These are phyloP conservation scores for Lasioglossum malachurum DNA, from an alignment of 2,888 invertebrate species.

Conservation along the genomic window DNA sequence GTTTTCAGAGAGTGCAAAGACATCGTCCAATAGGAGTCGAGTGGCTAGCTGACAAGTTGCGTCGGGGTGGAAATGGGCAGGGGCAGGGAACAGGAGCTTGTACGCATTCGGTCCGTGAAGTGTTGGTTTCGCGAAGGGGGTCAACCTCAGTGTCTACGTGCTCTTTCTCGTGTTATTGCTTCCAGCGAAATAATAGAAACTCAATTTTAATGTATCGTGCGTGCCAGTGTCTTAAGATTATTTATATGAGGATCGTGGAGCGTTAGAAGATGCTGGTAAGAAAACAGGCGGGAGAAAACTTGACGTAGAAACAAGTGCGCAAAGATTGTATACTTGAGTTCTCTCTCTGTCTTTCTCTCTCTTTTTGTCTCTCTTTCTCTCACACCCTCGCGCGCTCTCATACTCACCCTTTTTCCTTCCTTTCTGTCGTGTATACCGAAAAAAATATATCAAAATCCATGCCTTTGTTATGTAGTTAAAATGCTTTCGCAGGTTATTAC, in stretches of 20 bases:
- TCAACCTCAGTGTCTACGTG: slow-evolving; percentile 51
- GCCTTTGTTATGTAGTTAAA: slow-evolving; percentile 56
- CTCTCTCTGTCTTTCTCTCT: slow-evolving; percentile 3
- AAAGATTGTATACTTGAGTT: slow-evolving; percentile 61
- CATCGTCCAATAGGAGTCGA: slow-evolving; percentile 66
- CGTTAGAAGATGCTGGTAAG: slow-evolving; percentile 82
- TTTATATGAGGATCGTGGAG: slow-evolving; percentile 76
- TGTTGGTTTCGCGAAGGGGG: slow-evolving; percentile 67
- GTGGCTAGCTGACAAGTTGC: slow-evolving; percentile 69
- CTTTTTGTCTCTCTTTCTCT: neutral
- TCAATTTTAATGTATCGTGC: slow-evolving; percentile 62
- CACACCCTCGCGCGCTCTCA: neutral
- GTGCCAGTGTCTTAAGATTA: slow-evolving; percentile 52
- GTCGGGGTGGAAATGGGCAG: slow-evolving; percentile 71
- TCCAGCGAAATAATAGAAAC: slow-evolving; percentile 46
- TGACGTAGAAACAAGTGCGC: slow-evolving; percentile 66
- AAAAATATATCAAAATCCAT: slow-evolving; percentile 47
- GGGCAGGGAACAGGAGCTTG: slow-evolving; percentile 68
- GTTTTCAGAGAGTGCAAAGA: slow-evolving; percentile 57
- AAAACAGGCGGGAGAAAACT: slow-evolving; percentile 75
- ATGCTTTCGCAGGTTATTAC: slow-evolving; percentile 61
- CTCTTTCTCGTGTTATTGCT: slow-evolving; percentile 49
- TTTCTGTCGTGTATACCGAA: slow-evolving; percentile 29
- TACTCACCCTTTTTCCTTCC: slow-evolving; percentile 5
- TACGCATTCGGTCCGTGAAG: slow-evolving; percentile 69